Evolutionary conservation across 2,797 vertebrate species (phyloP), one percentile per base, ranked within the genome.

Genomic region (Furcifer pardalis): DNA sequence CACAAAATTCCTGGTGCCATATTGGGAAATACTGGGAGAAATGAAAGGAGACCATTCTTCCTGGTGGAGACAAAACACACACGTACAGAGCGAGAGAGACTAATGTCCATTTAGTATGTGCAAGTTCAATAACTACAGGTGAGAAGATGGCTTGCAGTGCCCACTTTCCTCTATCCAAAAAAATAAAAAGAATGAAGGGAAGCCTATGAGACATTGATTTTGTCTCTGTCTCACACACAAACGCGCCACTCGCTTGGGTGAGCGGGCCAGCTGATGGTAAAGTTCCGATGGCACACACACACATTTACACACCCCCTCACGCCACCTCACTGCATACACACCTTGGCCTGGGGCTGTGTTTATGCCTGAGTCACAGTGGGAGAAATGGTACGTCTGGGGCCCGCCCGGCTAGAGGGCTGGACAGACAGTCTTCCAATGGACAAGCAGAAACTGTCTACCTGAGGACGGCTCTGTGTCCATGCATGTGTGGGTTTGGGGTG

Each of bases 341-440:
- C 86, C 86, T 81, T 81, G 82, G 86, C 82, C 86, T 59, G 44
- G 78, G 83, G 86, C 86, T 87, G 82, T 84, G 82, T 87, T 84
- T 87, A 81, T 75, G 77, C 77, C 63, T 87, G 86, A 87, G 73
- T 87, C 82, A 84, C 73, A 83, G 82, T 84, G 46, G 86, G 82
- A 65, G 82, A 87, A 84, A 86, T 52, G 81, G 35, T 69, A 86
- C 60, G 79, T 86, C 84, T 86, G 79, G 72, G 79, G 74, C 84
- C 86, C 82, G 78, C 79, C 73, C 56, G 78, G 59, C 78, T 84
- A 77, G 68, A 83, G 76, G 83, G 56, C 42, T 59, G 82, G 79
- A 86, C 84, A 77, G 63, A 62, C 65, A 82, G 63, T 25, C 74
- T 81, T 82, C 84, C 73, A 86, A 77, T 77, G 84, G 65, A 77